Evolutionary conservation across 2,888 invertebrate genomes (phyloP).

Genomic region (Lasioglossum calceatum): DNA sequence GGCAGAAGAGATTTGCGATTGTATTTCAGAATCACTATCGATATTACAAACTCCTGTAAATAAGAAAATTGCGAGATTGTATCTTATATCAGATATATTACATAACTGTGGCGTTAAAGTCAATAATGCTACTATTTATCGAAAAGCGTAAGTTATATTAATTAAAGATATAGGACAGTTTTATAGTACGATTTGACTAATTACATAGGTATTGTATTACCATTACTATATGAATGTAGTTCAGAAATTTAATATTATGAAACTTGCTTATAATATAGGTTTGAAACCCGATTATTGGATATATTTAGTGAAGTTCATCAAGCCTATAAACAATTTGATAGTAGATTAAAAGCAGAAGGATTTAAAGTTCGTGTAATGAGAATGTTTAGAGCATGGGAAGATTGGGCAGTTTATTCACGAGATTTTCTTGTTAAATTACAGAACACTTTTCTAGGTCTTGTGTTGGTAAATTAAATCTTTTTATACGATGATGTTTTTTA

Average conservation of each 20-base stretch:
- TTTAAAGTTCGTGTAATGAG: conserved; percentile 96
- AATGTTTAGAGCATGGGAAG: conserved; percentile 98
- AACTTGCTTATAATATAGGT: conserved; percentile 85
- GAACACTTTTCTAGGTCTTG: conserved; percentile 95
- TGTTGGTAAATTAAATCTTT: conserved; percentile 73
- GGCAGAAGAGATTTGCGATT: conserved; percentile 97
- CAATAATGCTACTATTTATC: conserved; percentile 97
- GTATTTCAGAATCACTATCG: conserved; percentile 94
- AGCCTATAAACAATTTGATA: conserved; percentile 91
- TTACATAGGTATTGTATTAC: conserved; percentile 20
- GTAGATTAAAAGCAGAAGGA: conserved; percentile 97
- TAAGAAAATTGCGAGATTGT: conserved; percentile 96
- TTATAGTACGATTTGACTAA: not conserved
- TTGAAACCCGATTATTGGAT: conserved; percentile 92
- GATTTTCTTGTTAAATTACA: conserved; percentile 95
- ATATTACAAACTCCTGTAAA: conserved; percentile 91
- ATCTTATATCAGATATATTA: conserved; percentile 97
- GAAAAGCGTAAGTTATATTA: conserved; percentile 89
- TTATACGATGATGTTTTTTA: not conserved
- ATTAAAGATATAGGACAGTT: conserved; percentile 6
- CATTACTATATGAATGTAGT: conserved; percentile 1
- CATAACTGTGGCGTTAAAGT: conserved; percentile 99
- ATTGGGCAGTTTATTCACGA: conserved; percentile 97
- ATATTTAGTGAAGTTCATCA: conserved; percentile 91
- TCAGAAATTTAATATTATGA: conserved; percentile 23